These are phyloP conservation scores for Cisticola juncidis DNA, from an alignment of 2,113 vertebrate genomes.

Conservation along the genomic window DNA sequence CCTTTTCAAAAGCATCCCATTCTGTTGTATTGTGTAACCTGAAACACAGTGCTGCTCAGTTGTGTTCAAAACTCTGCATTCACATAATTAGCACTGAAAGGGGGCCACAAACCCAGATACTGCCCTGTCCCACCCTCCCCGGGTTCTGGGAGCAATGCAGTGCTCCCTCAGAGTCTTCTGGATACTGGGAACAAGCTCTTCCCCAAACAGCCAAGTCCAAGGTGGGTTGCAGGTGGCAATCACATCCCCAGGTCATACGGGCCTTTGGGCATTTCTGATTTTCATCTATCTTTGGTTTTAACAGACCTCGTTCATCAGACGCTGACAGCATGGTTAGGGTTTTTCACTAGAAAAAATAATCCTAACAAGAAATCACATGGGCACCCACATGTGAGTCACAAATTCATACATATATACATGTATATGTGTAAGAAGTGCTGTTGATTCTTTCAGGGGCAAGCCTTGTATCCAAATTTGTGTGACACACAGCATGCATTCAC, in stretches of 20 bases:
- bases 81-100: neutral
- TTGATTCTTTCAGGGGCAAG: neutral
- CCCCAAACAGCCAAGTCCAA: neutral
- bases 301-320: neutral
- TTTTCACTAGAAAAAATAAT: neutral
- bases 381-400: neutral
- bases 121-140: neutral
- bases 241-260: rapidly evolving
- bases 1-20: constrained; percentile 65
- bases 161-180: neutral
- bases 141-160: neutral
- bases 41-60: constrained; percentile 50
- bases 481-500: neutral
- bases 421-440: neutral
- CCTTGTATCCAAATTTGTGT: neutral
- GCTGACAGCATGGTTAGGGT: neutral
- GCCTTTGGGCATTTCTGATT: neutral
- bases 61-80: constrained; percentile 34
- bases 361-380: neutral
- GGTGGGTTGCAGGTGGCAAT: rapidly evolving
- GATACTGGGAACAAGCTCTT: neutral
- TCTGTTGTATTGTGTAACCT: constrained; percentile 63
- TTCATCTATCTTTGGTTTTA: neutral
- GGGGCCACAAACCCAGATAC: neutral
- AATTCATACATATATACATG: neutral